Evolutionary conservation across 2,797 vertebrate species (phyloP), one percentile per base, ranked within the genome.

Genomic region (Petrocephalus sullivani): DNA sequence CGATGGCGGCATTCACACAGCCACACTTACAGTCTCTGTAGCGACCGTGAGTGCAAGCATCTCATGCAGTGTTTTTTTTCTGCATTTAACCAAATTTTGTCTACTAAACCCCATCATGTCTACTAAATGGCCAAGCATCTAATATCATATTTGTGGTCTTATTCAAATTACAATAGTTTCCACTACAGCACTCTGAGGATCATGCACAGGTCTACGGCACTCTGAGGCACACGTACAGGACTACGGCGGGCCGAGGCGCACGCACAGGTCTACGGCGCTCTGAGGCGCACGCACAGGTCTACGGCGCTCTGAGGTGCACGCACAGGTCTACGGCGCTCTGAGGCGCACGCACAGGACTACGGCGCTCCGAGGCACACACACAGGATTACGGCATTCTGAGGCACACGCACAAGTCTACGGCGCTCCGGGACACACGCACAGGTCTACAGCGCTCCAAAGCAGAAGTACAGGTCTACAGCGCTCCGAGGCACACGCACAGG

Each of bases 271-370:
- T 23, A 71, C 4, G 0, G 12, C 28, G 23, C 12, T 1, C 10
- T 0, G 28, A 33, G 28, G 64, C 10, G 12, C 21, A 67, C 10
- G 0, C 0, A 67, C 10, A 71, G 28, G 23, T 10, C 9, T 28
- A 14, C 10, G 1, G 3, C 8, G 28, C 10, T 0, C 2, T 0
- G 28, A 33, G 4, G 28, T 0, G 23, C 61, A 28, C 0, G 1
- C 1, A 67, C 8, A 28, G 61, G 23, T 9, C 61, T 67, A 2
- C 10, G 0, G 10, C 64, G n/a, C 19, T 28, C 28, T 28, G 53
- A 54, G 53, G 53, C 53, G 12, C 53, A 6, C 9, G 2, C 12
- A 56, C 53, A 56, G 53, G 57, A 6, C 57, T 60, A 60, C 5
- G 0, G 57, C 57, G n/a, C n/a, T 1, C 1, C 7, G 57, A 60